These are phyloP conservation scores for Lagopus leucura DNA, from an alignment of 2,113 vertebrate genomes.

Conservation along the genomic window DNA sequence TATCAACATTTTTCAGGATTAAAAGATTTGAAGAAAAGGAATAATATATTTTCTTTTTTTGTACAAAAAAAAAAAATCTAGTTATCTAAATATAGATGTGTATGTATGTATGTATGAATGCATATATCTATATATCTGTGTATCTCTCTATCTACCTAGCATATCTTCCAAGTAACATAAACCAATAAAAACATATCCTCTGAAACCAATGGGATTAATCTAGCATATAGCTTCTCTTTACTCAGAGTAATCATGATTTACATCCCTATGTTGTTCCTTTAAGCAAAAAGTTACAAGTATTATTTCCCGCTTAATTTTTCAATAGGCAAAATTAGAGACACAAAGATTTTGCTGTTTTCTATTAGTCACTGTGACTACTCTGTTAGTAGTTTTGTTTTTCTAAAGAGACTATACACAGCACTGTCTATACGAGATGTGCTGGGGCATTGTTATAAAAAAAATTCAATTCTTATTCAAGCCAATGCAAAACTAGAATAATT, in stretches of 20 bases:
- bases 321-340: conserved; percentile 42
- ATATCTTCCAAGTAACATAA: background rate
- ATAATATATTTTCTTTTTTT: background rate
- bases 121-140: too few relatives aligned
- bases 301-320: conserved; percentile 21
- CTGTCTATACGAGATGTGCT: rapidly evolving
- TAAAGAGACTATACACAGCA: background rate
- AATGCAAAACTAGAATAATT: background rate
- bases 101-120: too few relatives aligned
- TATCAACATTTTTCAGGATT: background rate
- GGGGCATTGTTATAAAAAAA: background rate
- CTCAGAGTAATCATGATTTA: background rate
- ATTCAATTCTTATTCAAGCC: background rate
- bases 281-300: background rate
- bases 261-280: background rate
- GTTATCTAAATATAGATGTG: too few relatives aligned
- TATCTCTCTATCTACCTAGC: background rate
- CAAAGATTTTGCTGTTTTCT: conserved; percentile 63
- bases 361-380: conserved; percentile 19
- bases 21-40: background rate
- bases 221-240: background rate
- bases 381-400: conserved; percentile 6
- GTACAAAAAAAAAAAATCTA: background rate
- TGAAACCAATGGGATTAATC: background rate
- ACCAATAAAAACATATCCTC: background rate